Evolutionary conservation across 2,888 invertebrate species (phyloP), one percentile per base, ranked within the genome.

Genomic region (Eupsilia transversa): DNA sequence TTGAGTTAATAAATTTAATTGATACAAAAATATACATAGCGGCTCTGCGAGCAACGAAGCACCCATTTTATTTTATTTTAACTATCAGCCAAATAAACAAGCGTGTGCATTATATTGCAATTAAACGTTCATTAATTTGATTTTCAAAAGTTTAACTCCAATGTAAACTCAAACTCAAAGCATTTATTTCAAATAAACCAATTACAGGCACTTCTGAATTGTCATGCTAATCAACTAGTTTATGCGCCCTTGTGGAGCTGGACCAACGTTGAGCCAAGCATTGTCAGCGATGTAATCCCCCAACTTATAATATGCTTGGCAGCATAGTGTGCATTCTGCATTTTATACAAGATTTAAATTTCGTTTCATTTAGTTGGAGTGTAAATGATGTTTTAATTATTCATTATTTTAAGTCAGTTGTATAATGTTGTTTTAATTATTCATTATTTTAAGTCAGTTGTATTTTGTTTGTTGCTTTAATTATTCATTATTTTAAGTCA

Each of bases 81-180:
- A 56, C 20, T 20, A n/a, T 59, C 33, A 60, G 59, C 35, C 20
- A n/a, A 60, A 46, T 20, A 9, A 14, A 61, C 23, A 41, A 57
- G 20, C 20, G n/a, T 41, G 12, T 6, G 23, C 23, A 27, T 30
- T 49, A 41, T 60, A 23, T 74, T 1, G 10, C n/a, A 61, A 66
- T 66, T 30, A 27, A 49, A 49, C 20, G 52, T 43, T 66, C 12
- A 38, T 61, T 49, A 33, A 33, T 69, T 66, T 66, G 7, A n/a
- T n/a, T n/a, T n/a, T n/a, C n/a, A n/a, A 52, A 56, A 56, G 7
- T 46, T 46, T 38, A 30, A 54, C 33, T 41, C 6, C 20, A 20
- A 20, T 20, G 46, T 46, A n/a, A n/a, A n/a, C n/a, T n/a, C n/a
- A n/a, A n/a, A n/a, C n/a, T n/a, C n/a, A n/a, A n/a, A n/a, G n/a